phyloP scores from a whole-genome alignment of 2,797 vertebrate species.

The Ctenochaetus hawaiiensis region DNA sequence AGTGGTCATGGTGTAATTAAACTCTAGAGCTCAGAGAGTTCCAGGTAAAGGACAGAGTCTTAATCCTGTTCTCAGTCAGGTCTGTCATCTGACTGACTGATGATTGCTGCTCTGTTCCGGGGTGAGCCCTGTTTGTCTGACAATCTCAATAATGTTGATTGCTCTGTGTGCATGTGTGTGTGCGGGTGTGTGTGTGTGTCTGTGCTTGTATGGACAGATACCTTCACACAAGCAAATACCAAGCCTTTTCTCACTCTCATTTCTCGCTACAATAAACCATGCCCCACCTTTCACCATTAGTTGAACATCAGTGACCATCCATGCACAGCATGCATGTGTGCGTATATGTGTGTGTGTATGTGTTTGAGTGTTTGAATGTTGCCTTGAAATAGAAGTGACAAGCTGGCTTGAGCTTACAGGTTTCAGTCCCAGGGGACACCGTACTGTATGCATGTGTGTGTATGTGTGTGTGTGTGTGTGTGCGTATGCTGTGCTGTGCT shows the following conservation, averaged over 20 bases:
- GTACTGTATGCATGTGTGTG: slow-evolving; percentile 25
- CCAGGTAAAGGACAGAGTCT: slow-evolving; percentile 61
- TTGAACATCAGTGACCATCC: slow-evolving; percentile 26
- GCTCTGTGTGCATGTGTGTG: slow-evolving; percentile 29
- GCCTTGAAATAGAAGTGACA: slow-evolving; percentile 65
- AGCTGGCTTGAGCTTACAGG: slow-evolving; percentile 66
- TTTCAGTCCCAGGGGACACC: slow-evolving; percentile 55
- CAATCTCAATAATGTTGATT: slow-evolving; percentile 80
- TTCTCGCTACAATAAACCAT: slow-evolving; percentile 24
- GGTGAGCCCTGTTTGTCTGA: slow-evolving; percentile 63
- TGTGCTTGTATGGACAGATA: slow-evolving; percentile 24
- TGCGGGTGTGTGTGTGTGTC: slow-evolving; percentile 17
- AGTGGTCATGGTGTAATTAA: slow-evolving; percentile 65
- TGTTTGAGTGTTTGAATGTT: slow-evolving; percentile 21
- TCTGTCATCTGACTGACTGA: slow-evolving; percentile 64
- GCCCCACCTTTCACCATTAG: slow-evolving; percentile 14
- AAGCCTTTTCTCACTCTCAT: slow-evolving; percentile 31
- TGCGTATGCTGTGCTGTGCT: background rate
- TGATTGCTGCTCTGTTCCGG: slow-evolving; percentile 51
- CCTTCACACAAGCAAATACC: slow-evolving; percentile 43
- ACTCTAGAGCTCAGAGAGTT: slow-evolving; percentile 43
- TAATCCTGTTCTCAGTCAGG: slow-evolving; percentile 75
- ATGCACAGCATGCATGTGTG: slow-evolving; percentile 18
- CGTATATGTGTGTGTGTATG: slow-evolving; percentile 18
- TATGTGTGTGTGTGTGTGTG: too few species aligned